Base-by-base conservation (phyloP, 1,140 invertebrate species). In the Cataglyphis hispanica region DNA sequence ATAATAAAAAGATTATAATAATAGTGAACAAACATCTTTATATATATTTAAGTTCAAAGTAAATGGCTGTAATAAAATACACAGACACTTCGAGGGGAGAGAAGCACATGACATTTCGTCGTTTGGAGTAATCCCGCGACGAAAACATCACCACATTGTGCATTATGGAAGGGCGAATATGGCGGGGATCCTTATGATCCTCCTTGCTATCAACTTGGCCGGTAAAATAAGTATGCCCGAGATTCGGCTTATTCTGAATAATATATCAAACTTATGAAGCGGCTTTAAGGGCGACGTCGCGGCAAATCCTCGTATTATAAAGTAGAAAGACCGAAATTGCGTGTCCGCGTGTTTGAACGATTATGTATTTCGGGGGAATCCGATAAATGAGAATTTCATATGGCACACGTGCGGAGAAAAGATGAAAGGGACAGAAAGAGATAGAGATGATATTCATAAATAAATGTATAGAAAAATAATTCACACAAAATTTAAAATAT, bases 211-310 rank as follows among this genome's bases (percentile, higher is more conserved):
- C 66, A 83, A 60, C 78, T 72, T 43, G 78, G 78, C 40, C 67
- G 53, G 37, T n/a, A 74, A 83, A 83, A 83, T 81, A 81, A 81
- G 66, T 83, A 61, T 25, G 25, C 37, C 27, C n/a, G 67, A 72
- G 78, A 83, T 72, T 83, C 53, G 46, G 67, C 67, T 83, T 74
- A 74, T 46, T 83, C 67, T 74, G 67, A 83, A 83, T 83, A 83
- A 83, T 83, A 72, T 74, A 83, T 83, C 67, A 83, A 83, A 83
- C 67, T 83, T 83, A 74, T 83, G 78, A 81, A 72, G 67, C 66
- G 25, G 34, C 50, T 81, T 81, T 81, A 50, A 81, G 53, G 37
- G 6, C 50, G 50, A 58, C 10, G 64, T 81, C 37, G 78, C 25
- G 53, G 53, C 25, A 72, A 81, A 81, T 72, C 78, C 78, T 43